Percentiles rank a stretch among this genome's conserved stretches.
These are phyloP conservation scores for Spilosoma lubricipeda DNA, from an alignment of 2,888 invertebrate species.

Conservation along the genomic window DNA sequence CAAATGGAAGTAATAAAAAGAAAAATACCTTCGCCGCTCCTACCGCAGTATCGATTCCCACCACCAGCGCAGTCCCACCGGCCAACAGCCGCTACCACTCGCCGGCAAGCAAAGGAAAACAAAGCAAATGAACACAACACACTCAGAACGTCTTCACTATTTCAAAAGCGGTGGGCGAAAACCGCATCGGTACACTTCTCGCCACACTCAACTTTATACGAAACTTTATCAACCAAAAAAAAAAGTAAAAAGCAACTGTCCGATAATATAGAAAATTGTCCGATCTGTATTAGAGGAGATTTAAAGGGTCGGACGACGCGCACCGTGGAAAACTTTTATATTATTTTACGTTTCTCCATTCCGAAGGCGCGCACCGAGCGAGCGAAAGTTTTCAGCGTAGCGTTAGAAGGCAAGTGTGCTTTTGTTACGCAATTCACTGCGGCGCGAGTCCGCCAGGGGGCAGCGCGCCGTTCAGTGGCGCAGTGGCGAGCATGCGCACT, in stretches of 20 bases:
- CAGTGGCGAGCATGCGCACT: conserved; percentile 85
- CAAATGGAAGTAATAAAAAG: conserved; percentile 55
- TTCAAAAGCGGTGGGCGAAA: conserved; percentile 69
- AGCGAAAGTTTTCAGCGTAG: conserved; percentile 81
- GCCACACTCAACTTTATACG: conserved; percentile 67
- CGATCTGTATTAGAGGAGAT: conserved; percentile 42
- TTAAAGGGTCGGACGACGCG: conserved; percentile 58
- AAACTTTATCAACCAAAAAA: conserved; percentile 72
- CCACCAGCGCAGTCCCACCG: conserved; percentile 77
- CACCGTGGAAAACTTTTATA: conserved; percentile 81
- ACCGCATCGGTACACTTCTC: conserved; percentile 72
- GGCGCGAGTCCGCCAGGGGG: conserved; percentile 83
- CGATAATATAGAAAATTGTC: conserved; percentile 44
- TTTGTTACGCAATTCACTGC: conserved; percentile 85
- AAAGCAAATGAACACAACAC: conserved; percentile 80
- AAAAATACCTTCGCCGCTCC: conserved; percentile 81
- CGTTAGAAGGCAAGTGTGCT: conserved; percentile 81
- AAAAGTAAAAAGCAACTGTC: conserved; percentile 59
- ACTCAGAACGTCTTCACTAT: conserved; percentile 73
- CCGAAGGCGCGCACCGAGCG: conserved; percentile 73
- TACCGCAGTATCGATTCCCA: conserved; percentile 82
- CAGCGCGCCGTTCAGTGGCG: conserved; percentile 82
- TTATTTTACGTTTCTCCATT: conserved; percentile 75
- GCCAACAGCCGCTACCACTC: conserved; percentile 67
- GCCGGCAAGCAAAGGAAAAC: conserved; percentile 77